Percentiles rank a stretch among this genome's conserved stretches.
Evolutionary conservation across 2,797 vertebrate genomes (phyloP).

Genomic region (Aldrovandia affinis): DNA sequence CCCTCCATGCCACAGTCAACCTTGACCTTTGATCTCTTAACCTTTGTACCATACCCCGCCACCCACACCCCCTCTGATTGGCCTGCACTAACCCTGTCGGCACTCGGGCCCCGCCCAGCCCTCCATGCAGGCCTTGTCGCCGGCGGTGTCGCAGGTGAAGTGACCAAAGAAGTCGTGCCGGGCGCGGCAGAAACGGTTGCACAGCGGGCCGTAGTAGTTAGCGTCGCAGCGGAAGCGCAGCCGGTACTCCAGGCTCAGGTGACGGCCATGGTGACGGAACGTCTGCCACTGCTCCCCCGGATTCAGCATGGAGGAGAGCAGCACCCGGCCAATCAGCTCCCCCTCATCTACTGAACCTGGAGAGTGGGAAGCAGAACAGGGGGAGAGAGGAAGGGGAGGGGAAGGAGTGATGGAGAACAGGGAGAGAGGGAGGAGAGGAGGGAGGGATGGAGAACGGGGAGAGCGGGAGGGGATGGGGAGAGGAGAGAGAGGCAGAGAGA

Average conservation of each 20-base stretch:
- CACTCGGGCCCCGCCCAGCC: slow-evolving; percentile 78
- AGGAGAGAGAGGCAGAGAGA: slow-evolving; percentile 8
- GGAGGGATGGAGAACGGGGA: no score
- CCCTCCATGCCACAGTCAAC: no score
- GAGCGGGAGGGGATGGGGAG: neutral
- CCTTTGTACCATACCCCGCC: no score
- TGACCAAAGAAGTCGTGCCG: slow-evolving; percentile 80
- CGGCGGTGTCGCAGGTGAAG: slow-evolving; percentile 71
- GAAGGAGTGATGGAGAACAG: neutral
- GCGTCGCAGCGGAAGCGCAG: slow-evolving; percentile 75
- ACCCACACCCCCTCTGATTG: neutral
- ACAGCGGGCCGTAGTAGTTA: slow-evolving; percentile 77
- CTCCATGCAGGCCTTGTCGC: slow-evolving; percentile 78
- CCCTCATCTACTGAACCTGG: slow-evolving; percentile 63
- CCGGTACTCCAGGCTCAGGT: slow-evolving; percentile 69
- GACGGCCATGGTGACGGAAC: slow-evolving; percentile 65
- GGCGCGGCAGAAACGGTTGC: slow-evolving; percentile 76
- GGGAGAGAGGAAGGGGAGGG: neutral
- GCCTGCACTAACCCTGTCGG: slow-evolving; percentile 63
- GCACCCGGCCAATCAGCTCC: slow-evolving; percentile 72
- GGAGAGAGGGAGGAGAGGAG: no score
- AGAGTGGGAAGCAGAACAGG: neutral
- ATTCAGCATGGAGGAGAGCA: slow-evolving; percentile 79
- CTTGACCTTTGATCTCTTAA: no score
- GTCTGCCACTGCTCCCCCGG: slow-evolving; percentile 76